Percentiles rank a stretch among this genome's conserved stretches.
Conservation (phyloP, 37 sponge, comb jelly and placozoan genomes). For the Petrosia ficiformis region DNA sequence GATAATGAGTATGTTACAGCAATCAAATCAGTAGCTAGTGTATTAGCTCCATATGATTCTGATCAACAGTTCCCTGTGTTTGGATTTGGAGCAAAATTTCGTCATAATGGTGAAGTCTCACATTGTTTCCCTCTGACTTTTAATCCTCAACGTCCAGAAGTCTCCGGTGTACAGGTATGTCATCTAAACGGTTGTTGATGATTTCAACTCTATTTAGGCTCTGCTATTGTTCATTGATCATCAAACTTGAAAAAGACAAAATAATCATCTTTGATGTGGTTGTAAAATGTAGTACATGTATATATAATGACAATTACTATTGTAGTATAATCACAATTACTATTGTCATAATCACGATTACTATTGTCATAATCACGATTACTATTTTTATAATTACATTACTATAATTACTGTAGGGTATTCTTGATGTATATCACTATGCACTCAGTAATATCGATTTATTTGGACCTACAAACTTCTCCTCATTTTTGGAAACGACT, state of each 20-base stretch:
- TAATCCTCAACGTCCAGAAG: slow-evolving; percentile 62
- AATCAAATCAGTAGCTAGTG: slow-evolving; percentile 81
- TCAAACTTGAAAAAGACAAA: no score
- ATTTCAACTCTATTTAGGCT: no score
- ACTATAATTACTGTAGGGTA: slow-evolving; percentile 53
- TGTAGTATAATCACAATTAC: no score
- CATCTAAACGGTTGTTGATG: no score
- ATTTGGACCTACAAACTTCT: slow-evolving; percentile 86
- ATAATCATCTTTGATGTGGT: no score
- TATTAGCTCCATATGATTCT: slow-evolving; percentile 82
- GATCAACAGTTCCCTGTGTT: slow-evolving; percentile 80
- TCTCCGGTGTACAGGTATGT: slow-evolving; percentile 72
- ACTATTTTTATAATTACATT: background rate
- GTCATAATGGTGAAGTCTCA: slow-evolving; percentile 63
- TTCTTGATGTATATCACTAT: slow-evolving; percentile 77
- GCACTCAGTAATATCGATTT: slow-evolving; percentile 54
- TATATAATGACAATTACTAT: no score
- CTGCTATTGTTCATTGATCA: no score
- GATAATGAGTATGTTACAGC: slow-evolving; percentile 82
- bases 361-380: no score
- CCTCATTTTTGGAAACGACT: slow-evolving; percentile 65
- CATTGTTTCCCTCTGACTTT: slow-evolving; percentile 88
- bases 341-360: no score
- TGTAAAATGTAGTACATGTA: no score
- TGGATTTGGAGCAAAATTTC: slow-evolving; percentile 86